Base-by-base conservation (phyloP, 30 jellyfish, hydroid and myxozoan genomes). In the Rhopilema esculentum region DNA sequence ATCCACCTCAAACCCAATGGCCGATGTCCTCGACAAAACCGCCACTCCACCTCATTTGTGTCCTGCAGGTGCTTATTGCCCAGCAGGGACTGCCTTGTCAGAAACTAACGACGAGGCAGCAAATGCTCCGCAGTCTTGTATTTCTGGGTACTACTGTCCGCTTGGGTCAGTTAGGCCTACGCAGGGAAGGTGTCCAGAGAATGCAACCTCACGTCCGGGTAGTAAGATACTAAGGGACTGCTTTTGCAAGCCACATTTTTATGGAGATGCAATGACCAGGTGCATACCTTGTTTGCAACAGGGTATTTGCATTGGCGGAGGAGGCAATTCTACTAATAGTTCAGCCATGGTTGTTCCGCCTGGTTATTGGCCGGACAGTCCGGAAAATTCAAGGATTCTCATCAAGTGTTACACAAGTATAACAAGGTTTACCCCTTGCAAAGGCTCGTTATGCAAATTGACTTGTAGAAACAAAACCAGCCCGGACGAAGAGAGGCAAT, bases 31-130 rank as follows among this genome's bases (percentile, higher is more conserved):
- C 0, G 99, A 95, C 75, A 95, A 95, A 72, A 95, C 99, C 8
- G 99, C 99, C 61, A 80, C 97, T 0, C 99, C 97, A 20, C 99
- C 99, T 1, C 98, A 96, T 87, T 77, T 91, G 32, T 96, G 99
- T 77, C 99, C 99, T 18, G 97, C 99, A 0, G 99, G 99, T 18
- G 95, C 98, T 27, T 96, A 96, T 83, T 96, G 99, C 71, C 99
- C 99, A 9, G 99, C 99, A 9, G 99, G 99, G 6, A 96, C 99
- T 19, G 99, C 98, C 1, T 86, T 73, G 63, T 79, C 98, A 12
- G 91, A 68, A 29, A 87, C 93, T 25, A 89, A 92, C 75, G 99
- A 96, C 75, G 97, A 89, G 80, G 95, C 97, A 68, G 97, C 98
- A 1, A 96, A 96, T 65, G 97, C 98, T 22, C 99, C 99, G 0